Evolutionary conservation across 2,113 vertebrate genomes (phyloP).

Genomic region (Arothron firmamentum): DNA sequence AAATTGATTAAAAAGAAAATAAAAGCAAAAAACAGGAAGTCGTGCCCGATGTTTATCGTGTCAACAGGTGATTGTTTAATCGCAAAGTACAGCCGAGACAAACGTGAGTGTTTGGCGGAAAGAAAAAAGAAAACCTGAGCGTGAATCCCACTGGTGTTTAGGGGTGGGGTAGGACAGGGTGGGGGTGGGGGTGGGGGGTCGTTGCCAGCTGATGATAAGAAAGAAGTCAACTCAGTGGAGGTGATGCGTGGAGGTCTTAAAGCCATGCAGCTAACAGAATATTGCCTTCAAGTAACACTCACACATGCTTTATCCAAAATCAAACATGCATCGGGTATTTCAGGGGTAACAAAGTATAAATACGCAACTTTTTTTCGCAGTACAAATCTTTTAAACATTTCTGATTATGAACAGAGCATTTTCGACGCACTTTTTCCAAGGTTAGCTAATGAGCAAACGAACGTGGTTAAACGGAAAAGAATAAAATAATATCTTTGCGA

Average conservation of each 20-base stretch:
- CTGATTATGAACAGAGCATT: constrained; percentile 53
- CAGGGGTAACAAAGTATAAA: constrained; percentile 50
- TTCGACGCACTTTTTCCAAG: constrained; percentile 38
- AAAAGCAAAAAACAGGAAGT: constrained; percentile 46
- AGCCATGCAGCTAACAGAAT: constrained; percentile 75
- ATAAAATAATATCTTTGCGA: constrained; percentile 60
- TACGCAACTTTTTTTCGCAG: constrained; percentile 57
- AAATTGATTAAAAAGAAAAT: constrained; percentile 38
- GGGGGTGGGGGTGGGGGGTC: constrained; percentile 12
- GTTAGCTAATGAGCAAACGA: constrained; percentile 31
- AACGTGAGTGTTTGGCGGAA: constrained; percentile 18
- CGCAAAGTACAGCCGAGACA: constrained; percentile 69
- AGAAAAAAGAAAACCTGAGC: constrained; percentile 54
- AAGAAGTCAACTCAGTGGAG: constrained; percentile 50
- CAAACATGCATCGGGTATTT: constrained; percentile 70
- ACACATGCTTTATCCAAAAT: constrained; percentile 72
- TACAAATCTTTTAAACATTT: constrained; percentile 57
- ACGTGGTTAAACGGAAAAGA: constrained; percentile 46
- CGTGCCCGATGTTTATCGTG: constrained; percentile 61
- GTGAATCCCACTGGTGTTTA: constrained; percentile 29
- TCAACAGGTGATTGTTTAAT: constrained; percentile 72
- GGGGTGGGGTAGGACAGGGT: background rate
- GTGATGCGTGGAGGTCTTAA: constrained; percentile 52
- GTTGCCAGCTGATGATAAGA: constrained; percentile 36
- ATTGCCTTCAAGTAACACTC: constrained; percentile 69